Evolutionary conservation across 2,113 vertebrate species (phyloP).

Genomic region (Oxyruncus cristatus): DNA sequence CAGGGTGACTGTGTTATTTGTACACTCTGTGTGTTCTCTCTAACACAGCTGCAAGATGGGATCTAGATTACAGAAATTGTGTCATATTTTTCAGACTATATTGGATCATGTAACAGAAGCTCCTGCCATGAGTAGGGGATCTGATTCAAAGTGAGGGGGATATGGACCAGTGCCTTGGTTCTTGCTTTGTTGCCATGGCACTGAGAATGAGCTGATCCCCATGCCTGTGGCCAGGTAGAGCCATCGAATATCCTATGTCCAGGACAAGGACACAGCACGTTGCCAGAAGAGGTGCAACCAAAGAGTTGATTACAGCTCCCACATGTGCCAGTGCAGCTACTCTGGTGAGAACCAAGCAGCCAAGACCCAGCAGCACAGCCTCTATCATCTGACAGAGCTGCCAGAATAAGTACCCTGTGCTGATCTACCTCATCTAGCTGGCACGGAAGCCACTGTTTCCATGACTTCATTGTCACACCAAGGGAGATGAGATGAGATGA

Average conservation of each 20-base stretch:
- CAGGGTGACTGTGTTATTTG: not conserved
- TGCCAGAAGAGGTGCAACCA: not conserved
- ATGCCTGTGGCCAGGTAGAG: not conserved
- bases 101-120: not conserved
- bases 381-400: not conserved
- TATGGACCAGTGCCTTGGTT: not conserved
- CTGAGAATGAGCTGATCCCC: not conserved
- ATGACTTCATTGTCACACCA: not conserved
- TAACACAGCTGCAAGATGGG: not conserved
- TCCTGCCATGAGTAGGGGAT: rapidly evolving
- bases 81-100: not conserved
- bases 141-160: not conserved
- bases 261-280: not conserved
- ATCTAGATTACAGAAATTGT: not conserved
- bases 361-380: not conserved
- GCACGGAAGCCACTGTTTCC: not conserved
- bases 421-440: not conserved
- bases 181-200: not conserved
- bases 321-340: not conserved
- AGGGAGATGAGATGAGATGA: not conserved
- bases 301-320: not conserved
- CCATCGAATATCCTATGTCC: too few relatives aligned
- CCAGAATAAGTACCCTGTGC: not conserved
- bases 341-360: not conserved
- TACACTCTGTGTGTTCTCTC: not conserved